Evolutionary conservation across 2,113 vertebrate species (phyloP).

Genomic region (Nibea coibor): DNA sequence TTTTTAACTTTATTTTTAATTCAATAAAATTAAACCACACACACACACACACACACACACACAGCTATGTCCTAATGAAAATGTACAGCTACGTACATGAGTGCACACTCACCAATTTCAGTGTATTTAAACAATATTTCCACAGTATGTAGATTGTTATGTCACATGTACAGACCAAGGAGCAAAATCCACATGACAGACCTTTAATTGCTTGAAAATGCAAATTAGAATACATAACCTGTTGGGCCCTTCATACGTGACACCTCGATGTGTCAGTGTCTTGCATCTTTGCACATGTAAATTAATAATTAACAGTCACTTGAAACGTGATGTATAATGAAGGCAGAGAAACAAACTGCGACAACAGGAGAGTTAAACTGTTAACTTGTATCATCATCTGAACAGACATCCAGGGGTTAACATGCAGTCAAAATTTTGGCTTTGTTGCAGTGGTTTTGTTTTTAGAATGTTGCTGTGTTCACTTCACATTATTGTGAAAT

Average conservation of each 20-base stretch:
- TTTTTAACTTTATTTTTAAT: too few species aligned
- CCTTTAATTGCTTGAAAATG: neutral
- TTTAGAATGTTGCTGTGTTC: neutral
- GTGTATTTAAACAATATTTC: neutral
- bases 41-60: neutral
- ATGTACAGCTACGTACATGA: neutral
- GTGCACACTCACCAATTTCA: neutral
- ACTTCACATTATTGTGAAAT: neutral
- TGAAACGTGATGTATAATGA: neutral
- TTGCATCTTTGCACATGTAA: neutral
- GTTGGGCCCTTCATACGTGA: neutral
- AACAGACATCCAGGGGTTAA: neutral
- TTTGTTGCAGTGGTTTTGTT: neutral
- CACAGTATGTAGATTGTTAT: neutral
- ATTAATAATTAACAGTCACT: conserved; percentile 22
- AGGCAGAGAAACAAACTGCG: neutral
- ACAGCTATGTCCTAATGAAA: neutral
- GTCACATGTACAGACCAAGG: neutral
- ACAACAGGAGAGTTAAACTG: neutral
- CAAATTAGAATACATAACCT: neutral
- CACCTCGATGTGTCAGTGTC: neutral
- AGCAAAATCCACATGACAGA: neutral
- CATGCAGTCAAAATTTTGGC: neutral
- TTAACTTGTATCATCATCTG: too few species aligned
- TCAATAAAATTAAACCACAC: too few species aligned